A percentile compares a stretch with the other conserved stretches of the same genome.
These are phyloP conservation scores for Ditula angustiorana DNA, from an alignment of 2,888 invertebrate species.

Conservation along the genomic window DNA sequence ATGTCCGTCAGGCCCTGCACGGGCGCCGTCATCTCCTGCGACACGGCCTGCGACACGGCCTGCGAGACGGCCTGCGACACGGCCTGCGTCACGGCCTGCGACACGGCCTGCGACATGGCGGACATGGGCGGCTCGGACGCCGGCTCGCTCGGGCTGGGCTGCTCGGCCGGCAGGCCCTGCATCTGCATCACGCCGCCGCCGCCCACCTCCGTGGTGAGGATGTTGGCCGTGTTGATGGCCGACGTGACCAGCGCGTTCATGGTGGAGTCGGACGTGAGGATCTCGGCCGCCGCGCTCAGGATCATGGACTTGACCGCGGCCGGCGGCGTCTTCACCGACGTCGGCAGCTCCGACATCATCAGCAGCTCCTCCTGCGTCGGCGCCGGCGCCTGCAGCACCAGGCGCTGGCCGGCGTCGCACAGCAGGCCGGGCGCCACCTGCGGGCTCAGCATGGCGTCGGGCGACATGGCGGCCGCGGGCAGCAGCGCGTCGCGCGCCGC, in stretches of 20 bases:
- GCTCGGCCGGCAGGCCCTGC: conserved; percentile 54
- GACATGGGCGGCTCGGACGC: conserved; percentile 70
- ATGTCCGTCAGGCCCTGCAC: conserved; percentile 91
- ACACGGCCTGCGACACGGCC: conserved; percentile 78
- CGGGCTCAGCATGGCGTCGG: conserved; percentile 84
- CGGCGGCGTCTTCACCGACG: conserved; percentile 83
- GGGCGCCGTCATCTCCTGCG: conserved; percentile 86
- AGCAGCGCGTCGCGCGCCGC: conserved; percentile 58
- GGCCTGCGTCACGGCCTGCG: conserved; percentile 79
- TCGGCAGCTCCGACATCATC: conserved; percentile 73
- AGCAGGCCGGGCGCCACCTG: conserved; percentile 59
- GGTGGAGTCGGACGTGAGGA: conserved; percentile 87
- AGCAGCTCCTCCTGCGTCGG: conserved; percentile 86
- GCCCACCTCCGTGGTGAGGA: conserved; percentile 70
- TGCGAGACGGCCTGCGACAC: conserved; percentile 80
- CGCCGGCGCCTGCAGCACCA: conserved; percentile 73
- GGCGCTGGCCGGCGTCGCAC: conserved; percentile 73
- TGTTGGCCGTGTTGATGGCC: conserved; percentile 81
- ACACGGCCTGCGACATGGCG: conserved; percentile 82
- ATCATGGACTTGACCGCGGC: conserved; percentile 91
- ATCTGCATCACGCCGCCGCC: conserved; percentile 49
- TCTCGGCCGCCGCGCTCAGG: conserved; percentile 90
- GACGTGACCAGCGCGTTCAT: conserved; percentile 85
- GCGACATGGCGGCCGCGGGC: conserved; percentile 63
- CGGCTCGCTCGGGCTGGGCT: conserved; percentile 64